Conservation (phyloP, 2,113 vertebrate genomes). For the chimpanzee (Pan troglodytes) region NHGRI_mPanTro3-v2.1_pri NC_086015.1:14629501-14630000, state of each 20-base stretch:
- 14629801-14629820: background rate
- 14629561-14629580: background rate
- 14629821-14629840: background rate
- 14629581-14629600: background rate
- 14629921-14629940: slow-evolving; percentile 37
- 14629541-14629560: slow-evolving; percentile 26
- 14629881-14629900: slow-evolving; percentile 58
- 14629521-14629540: background rate
- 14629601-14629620: background rate
- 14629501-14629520: slow-evolving; percentile 1
- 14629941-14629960: background rate
- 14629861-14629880: slow-evolving; percentile 58
- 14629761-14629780: background rate
- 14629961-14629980: background rate
- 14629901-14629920: slow-evolving; percentile 13
- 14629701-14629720: background rate
- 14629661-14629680: fast-evolving
- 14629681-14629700: background rate
- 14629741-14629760: background rate
- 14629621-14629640: background rate
- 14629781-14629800: background rate
- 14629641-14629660: background rate
- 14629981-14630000: background rate
- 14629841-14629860: slow-evolving; percentile 36
- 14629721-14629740: background rate